These are phyloP conservation scores for Acanthurus lineatus DNA, from an alignment of 2,797 vertebrate genomes.

Conservation along the genomic window DNA sequence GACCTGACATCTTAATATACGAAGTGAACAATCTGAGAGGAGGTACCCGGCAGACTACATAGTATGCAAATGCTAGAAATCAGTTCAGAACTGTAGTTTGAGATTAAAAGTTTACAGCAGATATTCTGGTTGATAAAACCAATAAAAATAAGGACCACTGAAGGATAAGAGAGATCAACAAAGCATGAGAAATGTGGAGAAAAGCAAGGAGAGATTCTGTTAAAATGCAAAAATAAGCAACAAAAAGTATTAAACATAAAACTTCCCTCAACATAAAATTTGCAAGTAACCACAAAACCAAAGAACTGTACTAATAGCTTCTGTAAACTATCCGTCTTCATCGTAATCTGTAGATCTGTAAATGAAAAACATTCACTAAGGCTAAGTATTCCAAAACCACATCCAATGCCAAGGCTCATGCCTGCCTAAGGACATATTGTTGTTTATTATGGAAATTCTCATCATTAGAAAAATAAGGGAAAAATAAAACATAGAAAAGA, in stretches of 20 bases:
- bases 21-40: neutral
- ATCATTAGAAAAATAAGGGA: neutral
- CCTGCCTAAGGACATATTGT: neutral
- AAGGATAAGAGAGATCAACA: conserved; percentile 29
- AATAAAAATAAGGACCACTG: conserved; percentile 17
- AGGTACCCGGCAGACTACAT: neutral
- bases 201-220: neutral
- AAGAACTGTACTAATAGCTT: conserved; percentile 50
- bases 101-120: conserved; percentile 5
- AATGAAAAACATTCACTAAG: conserved; percentile 35
- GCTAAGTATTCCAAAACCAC: neutral
- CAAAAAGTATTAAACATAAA: conserved; percentile 37
- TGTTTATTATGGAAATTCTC: neutral
- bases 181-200: conserved; percentile 2
- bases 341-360: conserved; percentile 11
- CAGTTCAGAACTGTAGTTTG: conserved; percentile 3
- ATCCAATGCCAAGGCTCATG: neutral
- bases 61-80: neutral
- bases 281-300: conserved; percentile 35
- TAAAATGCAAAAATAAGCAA: neutral
- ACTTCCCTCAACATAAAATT: conserved; percentile 55
- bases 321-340: conserved; percentile 11
- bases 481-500: neutral
- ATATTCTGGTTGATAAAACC: neutral
- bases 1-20: conserved; percentile 20